Percentiles rank a stretch among this genome's conserved stretches.
phyloP scores from a whole-genome alignment of 1,140 invertebrate genomes.

The Brachionus rotundiformis region DNA sequence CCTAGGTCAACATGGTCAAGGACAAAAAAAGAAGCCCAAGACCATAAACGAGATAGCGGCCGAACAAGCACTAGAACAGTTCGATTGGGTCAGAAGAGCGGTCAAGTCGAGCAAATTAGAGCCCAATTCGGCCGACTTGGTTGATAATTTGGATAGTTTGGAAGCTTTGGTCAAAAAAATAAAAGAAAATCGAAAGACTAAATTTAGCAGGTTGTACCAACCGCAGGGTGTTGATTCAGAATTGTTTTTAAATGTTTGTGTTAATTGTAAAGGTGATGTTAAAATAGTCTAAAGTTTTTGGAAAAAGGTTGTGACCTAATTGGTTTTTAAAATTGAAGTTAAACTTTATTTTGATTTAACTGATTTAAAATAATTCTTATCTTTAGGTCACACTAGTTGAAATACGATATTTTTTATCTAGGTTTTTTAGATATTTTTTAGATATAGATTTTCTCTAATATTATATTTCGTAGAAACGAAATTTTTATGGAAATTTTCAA shows the following conservation, averaged over 20 bases:
- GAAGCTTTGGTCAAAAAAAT: constrained; percentile 26
- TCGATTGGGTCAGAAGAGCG: constrained; percentile 26
- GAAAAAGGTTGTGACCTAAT: not conserved
- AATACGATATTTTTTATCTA: not conserved
- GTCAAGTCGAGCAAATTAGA: not conserved
- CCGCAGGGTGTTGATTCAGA: constrained; percentile 1
- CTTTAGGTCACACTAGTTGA: not conserved
- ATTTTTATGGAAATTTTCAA: not conserved
- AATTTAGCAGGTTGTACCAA: constrained; percentile 27
- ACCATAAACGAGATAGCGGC: constrained; percentile 35
- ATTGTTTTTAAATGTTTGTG: constrained; percentile 18
- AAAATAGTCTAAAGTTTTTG: constrained; percentile 10
- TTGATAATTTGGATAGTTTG: constrained; percentile 21
- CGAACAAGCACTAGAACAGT: constrained; percentile 29
- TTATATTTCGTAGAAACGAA: not conserved
- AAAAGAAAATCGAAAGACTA: constrained; percentile 8
- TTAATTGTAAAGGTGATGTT: constrained; percentile 36
- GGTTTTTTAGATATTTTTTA: not conserved
- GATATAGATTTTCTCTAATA: too few species aligned
- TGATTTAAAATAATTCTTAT: not conserved
- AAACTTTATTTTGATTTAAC: not conserved
- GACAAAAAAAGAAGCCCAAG: not conserved
- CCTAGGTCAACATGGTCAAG: not conserved
- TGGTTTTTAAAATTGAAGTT: not conserved
- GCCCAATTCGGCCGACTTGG: not conserved